Evolutionary conservation across 2,888 invertebrate species (phyloP).

Genomic region (Syrphus vitripennis): DNA sequence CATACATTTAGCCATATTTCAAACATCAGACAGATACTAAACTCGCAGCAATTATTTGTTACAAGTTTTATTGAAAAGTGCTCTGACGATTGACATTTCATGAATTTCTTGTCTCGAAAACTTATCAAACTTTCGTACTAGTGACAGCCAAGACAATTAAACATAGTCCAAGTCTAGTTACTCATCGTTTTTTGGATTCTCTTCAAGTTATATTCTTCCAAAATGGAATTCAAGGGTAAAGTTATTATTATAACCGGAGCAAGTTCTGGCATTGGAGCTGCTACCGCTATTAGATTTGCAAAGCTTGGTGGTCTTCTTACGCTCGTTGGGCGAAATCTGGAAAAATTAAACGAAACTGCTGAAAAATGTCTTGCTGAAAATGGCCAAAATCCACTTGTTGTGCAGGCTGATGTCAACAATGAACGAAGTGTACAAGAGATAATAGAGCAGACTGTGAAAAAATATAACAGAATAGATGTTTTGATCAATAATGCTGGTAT

Average conservation of each 20-base stretch:
- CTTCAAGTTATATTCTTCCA: not conserved
- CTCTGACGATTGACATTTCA: not conserved
- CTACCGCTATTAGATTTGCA: slow-evolving; percentile 86
- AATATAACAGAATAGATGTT: slow-evolving; percentile 87
- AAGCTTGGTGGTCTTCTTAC: slow-evolving; percentile 84
- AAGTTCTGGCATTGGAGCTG: slow-evolving; percentile 89
- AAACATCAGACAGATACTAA: too few species aligned
- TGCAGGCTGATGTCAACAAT: slow-evolving; percentile 84
- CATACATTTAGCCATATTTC: too few species aligned
- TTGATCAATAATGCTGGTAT: slow-evolving; percentile 95
- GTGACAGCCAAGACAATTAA: not conserved
- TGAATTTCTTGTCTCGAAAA: not conserved
- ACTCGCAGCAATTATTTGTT: not conserved
- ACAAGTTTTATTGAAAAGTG: not conserved
- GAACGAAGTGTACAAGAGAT: slow-evolving; percentile 84
- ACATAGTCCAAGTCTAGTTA: not conserved
- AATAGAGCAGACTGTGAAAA: slow-evolving; percentile 85
- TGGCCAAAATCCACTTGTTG: slow-evolving; percentile 83
- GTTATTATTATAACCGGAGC: slow-evolving; percentile 87
- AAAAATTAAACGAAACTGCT: slow-evolving; percentile 85
- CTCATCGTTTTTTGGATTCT: not conserved
- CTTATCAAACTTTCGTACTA: not conserved
- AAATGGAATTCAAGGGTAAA: slow-evolving; percentile 76
- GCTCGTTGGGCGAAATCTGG: slow-evolving; percentile 86
- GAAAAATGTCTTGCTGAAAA: slow-evolving; percentile 81